Conservation (phyloP, 2,888 invertebrate genomes). For the Ernsta delagoae region DNA sequence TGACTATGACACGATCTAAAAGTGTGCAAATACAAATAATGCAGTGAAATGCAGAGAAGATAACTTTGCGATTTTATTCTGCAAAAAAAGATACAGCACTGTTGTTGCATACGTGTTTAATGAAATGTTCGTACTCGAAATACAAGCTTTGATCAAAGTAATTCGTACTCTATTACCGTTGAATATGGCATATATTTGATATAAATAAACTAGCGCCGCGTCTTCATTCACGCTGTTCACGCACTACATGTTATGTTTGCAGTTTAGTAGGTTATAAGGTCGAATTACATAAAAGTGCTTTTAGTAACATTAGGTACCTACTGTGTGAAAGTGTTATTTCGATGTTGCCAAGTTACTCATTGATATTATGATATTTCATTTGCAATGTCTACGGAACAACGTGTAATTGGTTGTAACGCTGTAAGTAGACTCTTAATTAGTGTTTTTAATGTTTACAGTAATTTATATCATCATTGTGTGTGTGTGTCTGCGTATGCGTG, state of each 20-base stretch:
- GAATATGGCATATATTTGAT: constrained; percentile 40
- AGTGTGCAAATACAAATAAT: not conserved
- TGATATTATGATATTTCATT: not conserved
- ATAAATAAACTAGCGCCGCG: constrained; percentile 41
- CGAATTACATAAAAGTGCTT: constrained; percentile 44
- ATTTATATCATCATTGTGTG: no score
- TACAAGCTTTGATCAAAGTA: constrained; percentile 39
- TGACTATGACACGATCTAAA: constrained; percentile 13
- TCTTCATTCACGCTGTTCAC: constrained; percentile 68
- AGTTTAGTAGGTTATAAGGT: constrained; percentile 71
- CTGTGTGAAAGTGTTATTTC: constrained; percentile 27
- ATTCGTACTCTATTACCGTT: constrained; percentile 44
- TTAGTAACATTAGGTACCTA: constrained; percentile 13
- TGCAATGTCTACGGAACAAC: not conserved
- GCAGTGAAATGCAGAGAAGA: constrained; percentile 2
- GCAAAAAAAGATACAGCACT: constrained; percentile 18
- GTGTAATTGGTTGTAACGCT: no score
- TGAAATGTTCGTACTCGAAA: constrained; percentile 24
- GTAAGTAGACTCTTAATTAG: no score
- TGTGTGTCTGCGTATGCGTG: no score
- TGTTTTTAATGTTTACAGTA: no score
- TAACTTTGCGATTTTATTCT: constrained; percentile 28
- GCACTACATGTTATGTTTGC: constrained; percentile 70
- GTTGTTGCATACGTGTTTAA: constrained; percentile 17
- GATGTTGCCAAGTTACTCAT: constrained; percentile 3